These are phyloP conservation scores for Cepaea hortensis DNA, from an alignment of 2,888 invertebrate genomes.

Conservation along the genomic window DNA sequence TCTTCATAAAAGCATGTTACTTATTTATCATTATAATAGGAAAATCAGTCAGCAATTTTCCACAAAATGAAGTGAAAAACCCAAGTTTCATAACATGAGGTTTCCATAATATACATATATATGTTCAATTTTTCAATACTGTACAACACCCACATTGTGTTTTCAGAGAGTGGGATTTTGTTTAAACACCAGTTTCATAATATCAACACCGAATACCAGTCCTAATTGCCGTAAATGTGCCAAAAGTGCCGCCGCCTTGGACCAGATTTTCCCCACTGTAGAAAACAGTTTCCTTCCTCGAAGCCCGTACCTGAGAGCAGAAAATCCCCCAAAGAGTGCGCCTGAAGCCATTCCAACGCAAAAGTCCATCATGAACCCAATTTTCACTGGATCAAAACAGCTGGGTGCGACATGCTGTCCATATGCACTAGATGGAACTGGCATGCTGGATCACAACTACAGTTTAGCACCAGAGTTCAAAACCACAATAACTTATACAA, in stretches of 20 bases:
- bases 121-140: no score
- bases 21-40: no score
- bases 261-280: constrained; percentile 97
- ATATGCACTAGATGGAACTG: constrained; percentile 76
- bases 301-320: constrained; percentile 93
- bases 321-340: constrained; percentile 95
- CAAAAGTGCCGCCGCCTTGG: constrained; percentile 97
- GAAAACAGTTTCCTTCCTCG: constrained; percentile 93
- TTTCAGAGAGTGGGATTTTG: no score
- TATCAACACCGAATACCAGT: constrained; percentile 80
- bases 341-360: constrained; percentile 98
- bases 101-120: no score
- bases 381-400: constrained; percentile 95
- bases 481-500: not conserved
- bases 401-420: constrained; percentile 81
- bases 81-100: no score
- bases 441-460: constrained; percentile 80
- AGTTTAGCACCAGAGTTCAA: not conserved
- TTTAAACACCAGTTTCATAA: no score
- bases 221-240: constrained; percentile 91
- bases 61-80: no score
- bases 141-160: no score
- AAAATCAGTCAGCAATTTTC: no score
- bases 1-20: no score
- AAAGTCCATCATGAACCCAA: constrained; percentile 96